phyloP scores from a whole-genome alignment of 2,113 vertebrate genomes.

The Carassius auratus region DNA sequence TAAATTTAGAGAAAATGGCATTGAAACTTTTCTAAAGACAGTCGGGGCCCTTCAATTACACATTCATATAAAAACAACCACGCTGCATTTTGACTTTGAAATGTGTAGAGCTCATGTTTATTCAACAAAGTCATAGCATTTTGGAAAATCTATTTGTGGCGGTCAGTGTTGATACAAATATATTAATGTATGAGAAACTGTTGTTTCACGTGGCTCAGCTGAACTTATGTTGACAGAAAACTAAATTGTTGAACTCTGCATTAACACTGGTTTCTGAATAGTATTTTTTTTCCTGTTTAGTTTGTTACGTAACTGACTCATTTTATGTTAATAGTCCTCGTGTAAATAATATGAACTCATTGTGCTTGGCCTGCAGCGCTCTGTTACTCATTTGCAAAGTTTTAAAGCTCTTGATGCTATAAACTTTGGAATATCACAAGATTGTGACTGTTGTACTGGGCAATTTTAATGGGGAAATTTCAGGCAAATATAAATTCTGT shows the following conservation, averaged over 20 bases:
- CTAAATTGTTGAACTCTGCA: background rate
- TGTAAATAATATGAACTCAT: background rate
- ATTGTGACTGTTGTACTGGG: background rate
- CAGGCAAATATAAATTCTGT: background rate
- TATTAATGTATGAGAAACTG: too few relatives aligned
- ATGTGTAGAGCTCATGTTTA: too few relatives aligned
- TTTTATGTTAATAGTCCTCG: background rate
- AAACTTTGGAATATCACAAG: background rate
- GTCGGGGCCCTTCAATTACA: too few relatives aligned
- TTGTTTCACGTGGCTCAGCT: background rate
- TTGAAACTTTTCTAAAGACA: too few relatives aligned
- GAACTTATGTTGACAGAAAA: background rate
- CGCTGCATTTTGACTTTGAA: too few relatives aligned
- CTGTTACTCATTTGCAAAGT: background rate
- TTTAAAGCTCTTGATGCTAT: background rate
- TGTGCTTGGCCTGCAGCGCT: background rate
- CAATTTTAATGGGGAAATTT: background rate
- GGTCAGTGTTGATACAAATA: too few relatives aligned
- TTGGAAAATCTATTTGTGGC: too few relatives aligned
- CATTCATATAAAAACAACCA: too few relatives aligned
- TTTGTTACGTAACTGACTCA: background rate
- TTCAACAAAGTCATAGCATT: too few relatives aligned
- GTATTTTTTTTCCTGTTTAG: background rate
- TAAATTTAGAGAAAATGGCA: too few relatives aligned
- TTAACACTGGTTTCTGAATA: background rate